phyloP scores from a whole-genome alignment of 2,113 vertebrate genomes.

The Copsychus sechellarum region DNA sequence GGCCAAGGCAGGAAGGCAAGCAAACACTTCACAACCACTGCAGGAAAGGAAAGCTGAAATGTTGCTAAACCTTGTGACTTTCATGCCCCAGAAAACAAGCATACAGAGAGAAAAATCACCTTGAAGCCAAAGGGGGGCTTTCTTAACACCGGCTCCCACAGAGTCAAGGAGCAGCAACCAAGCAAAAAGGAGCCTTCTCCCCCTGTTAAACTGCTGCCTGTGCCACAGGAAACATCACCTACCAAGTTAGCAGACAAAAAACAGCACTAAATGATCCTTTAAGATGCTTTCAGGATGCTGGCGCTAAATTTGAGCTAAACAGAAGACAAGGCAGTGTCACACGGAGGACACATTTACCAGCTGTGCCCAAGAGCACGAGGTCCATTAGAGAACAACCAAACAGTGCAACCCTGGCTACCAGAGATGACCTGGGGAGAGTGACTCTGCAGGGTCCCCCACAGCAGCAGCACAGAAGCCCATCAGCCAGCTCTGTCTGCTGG shows the following conservation, averaged over 20 bases:
- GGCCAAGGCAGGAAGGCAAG: not conserved
- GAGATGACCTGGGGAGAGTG: not conserved
- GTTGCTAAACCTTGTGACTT: not conserved
- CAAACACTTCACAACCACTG: not conserved
- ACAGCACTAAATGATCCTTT: not conserved
- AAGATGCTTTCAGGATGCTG: not conserved
- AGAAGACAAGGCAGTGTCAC: not conserved
- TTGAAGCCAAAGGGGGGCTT: not conserved
- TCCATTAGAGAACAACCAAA: not conserved
- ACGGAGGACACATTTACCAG: not conserved
- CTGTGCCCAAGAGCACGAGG: not conserved
- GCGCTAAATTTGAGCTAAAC: not conserved
- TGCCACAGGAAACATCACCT: not conserved
- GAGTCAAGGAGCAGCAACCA: not conserved
- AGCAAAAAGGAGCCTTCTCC: not conserved
- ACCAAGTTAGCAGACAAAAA: not conserved
- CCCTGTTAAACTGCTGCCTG: not conserved
- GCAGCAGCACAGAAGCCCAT: not conserved
- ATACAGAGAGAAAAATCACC: not conserved
- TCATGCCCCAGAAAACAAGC: not conserved
- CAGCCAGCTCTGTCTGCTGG: not conserved
- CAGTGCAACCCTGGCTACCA: not conserved
- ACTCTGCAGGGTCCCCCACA: not conserved
- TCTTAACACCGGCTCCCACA: not conserved
- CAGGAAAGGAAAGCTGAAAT: not conserved